Percentiles rank a stretch among this genome's conserved stretches.
phyloP scores from a whole-genome alignment of 2,113 vertebrate genomes.

The Speoplatyrhinus poulsoni region DNA sequence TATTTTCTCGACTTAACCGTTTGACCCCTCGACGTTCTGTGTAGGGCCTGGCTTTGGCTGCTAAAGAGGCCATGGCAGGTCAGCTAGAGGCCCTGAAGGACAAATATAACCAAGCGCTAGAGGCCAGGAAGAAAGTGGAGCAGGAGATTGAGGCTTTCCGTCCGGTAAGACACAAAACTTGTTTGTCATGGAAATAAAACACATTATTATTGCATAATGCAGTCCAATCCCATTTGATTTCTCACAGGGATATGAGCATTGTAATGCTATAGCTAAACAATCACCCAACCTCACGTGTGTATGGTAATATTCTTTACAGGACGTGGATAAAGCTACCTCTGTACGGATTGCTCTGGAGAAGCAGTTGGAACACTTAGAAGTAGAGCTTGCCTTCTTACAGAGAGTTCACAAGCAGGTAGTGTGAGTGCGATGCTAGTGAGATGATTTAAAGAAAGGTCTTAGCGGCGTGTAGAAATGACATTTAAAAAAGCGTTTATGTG shows the following conservation, averaged over 20 bases:
- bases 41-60: constrained; percentile 72
- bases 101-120: constrained; percentile 71
- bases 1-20: background rate
- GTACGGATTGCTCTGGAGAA: constrained; percentile 69
- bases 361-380: constrained; percentile 72
- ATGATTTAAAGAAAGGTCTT: too few relatives aligned
- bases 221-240: background rate
- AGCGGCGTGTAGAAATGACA: too few relatives aligned
- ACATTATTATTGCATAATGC: background rate
- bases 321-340: constrained; percentile 66
- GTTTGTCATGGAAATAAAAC: background rate
- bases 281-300: background rate
- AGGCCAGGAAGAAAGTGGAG: constrained; percentile 73
- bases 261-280: background rate
- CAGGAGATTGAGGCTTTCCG: constrained; percentile 73
- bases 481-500: too few relatives aligned
- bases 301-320: constrained; percentile 41
- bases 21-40: constrained; percentile 1
- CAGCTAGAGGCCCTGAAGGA: constrained; percentile 70
- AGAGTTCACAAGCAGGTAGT: constrained; percentile 79
- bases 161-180: constrained; percentile 58
- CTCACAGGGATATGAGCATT: too few relatives aligned
- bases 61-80: constrained; percentile 63
- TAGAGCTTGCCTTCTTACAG: constrained; percentile 70
- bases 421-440: too few relatives aligned